Evolutionary conservation across 2,888 invertebrate genomes (phyloP).

Genomic region (Seira ritae): DNA sequence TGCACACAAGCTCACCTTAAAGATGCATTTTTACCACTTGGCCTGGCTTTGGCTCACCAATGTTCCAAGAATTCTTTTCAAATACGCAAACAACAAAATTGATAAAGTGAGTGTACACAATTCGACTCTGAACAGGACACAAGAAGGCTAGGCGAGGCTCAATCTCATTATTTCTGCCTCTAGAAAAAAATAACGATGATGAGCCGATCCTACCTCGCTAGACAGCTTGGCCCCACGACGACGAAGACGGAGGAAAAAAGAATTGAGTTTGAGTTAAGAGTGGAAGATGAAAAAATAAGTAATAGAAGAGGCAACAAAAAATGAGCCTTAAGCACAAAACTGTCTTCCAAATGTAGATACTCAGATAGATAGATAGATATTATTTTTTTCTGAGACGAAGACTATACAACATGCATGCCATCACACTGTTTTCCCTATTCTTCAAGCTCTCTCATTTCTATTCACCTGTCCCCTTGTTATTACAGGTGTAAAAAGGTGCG

Average conservation of each 20-base stretch:
- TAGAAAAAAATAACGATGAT: slow-evolving; percentile 37
- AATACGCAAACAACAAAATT: slow-evolving; percentile 1
- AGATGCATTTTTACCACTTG: neutral
- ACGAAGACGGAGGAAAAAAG: slow-evolving; percentile 25
- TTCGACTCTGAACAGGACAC: neutral
- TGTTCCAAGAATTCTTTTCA: neutral
- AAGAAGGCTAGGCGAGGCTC: slow-evolving; percentile 32
- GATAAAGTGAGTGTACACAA: neutral
- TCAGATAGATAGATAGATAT: slow-evolving; percentile 12
- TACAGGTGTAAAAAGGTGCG: slow-evolving; percentile 33
- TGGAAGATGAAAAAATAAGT: slow-evolving; percentile 34
- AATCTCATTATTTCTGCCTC: slow-evolving; percentile 30
- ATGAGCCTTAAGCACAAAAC: slow-evolving; percentile 59
- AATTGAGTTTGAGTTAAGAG: slow-evolving; percentile 1
- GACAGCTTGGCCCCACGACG: slow-evolving; percentile 69
- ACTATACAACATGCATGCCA: neutral
- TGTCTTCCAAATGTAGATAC: slow-evolving; percentile 26
- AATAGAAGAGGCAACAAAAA: slow-evolving; percentile 27
- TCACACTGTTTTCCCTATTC: slow-evolving; percentile 24
- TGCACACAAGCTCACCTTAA: neutral
- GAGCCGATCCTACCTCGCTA: slow-evolving; percentile 63
- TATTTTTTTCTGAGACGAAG: neutral
- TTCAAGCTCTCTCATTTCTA: slow-evolving; percentile 35
- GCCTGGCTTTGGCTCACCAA: too few species aligned
- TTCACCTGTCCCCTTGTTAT: slow-evolving; percentile 56